These are phyloP conservation scores for Hofmannophila pseudospretella DNA, from an alignment of 2,888 invertebrate genomes.

Conservation along the genomic window DNA sequence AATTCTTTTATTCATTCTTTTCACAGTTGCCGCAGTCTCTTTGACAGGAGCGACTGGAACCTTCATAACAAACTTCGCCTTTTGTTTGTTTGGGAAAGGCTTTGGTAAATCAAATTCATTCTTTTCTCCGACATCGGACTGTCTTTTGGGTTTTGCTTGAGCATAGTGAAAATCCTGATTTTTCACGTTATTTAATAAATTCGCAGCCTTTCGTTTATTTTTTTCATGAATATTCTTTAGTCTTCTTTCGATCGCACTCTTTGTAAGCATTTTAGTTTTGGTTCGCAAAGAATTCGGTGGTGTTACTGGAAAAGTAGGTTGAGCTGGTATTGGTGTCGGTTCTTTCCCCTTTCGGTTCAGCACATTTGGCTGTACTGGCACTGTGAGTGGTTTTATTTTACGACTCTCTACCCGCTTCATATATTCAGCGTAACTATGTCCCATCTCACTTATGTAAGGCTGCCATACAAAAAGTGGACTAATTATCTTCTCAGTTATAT, in stretches of 20 bases:
- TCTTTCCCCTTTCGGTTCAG: constrained; percentile 36
- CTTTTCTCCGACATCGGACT: constrained; percentile 38
- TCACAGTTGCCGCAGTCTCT: constrained; percentile 68
- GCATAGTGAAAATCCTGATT: constrained; percentile 43
- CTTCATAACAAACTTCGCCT: constrained; percentile 22
- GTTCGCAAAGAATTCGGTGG: constrained; percentile 42
- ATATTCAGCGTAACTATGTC: constrained; percentile 48
- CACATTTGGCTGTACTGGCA: constrained; percentile 52
- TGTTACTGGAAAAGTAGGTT: constrained; percentile 27
- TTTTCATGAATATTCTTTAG: constrained; percentile 46
- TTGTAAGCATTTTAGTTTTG: constrained; percentile 51
- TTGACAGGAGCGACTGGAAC: constrained; percentile 40
- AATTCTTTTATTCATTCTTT: constrained; percentile 70
- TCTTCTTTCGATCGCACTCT: constrained; percentile 51
- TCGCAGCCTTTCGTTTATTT: constrained; percentile 50
- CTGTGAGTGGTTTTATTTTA: constrained; percentile 46
- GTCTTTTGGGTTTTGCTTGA: constrained; percentile 41
- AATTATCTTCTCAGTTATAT: constrained; percentile 68
- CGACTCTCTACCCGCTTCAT: constrained; percentile 44
- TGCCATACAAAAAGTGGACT: constrained; percentile 67
- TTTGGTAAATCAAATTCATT: constrained; percentile 29
- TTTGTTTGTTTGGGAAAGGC: constrained; percentile 26
- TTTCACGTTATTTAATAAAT: constrained; percentile 47
- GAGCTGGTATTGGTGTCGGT: background rate
- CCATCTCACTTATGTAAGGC: constrained; percentile 63